phyloP scores from a whole-genome alignment of 2,113 vertebrate genomes.

The Zingel zingel region DNA sequence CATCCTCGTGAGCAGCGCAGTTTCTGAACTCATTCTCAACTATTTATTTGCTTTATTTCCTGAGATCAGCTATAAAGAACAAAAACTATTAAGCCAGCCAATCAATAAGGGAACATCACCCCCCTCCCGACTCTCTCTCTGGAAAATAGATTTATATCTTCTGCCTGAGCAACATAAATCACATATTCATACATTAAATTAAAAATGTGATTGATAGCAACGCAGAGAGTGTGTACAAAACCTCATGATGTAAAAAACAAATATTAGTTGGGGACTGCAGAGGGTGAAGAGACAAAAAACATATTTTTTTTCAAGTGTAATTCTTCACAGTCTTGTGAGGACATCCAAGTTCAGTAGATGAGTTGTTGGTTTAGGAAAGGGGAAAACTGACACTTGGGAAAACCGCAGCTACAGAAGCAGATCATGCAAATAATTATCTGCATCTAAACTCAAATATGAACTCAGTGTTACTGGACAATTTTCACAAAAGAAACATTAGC shows the following conservation, averaged over 20 bases:
- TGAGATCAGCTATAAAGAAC: conserved; percentile 87
- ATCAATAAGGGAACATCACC: conserved; percentile 87
- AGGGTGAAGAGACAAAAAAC: conserved; percentile 64
- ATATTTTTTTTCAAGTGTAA: conserved; percentile 53
- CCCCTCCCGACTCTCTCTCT: conserved; percentile 50
- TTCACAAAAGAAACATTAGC: not conserved
- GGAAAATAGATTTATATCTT: conserved; percentile 85
- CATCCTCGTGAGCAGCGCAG: conserved; percentile 46
- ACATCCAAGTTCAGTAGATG: conserved; percentile 29
- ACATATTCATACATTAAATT: conserved; percentile 88
- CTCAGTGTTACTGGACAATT: not conserved
- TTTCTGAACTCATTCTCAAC: conserved; percentile 78
- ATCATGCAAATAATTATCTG: conserved; percentile 39
- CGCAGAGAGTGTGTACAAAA: conserved; percentile 69
- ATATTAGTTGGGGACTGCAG: conserved; percentile 70
- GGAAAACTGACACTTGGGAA: conserved; percentile 24
- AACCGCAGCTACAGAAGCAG: conserved; percentile 25
- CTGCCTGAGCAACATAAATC: conserved; percentile 84
- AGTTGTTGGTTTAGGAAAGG: conserved; percentile 16
- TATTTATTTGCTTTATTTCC: conserved; percentile 86
- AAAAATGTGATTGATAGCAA: conserved; percentile 85
- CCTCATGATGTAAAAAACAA: conserved; percentile 66
- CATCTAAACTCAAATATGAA: conserved; percentile 5
- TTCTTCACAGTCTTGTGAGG: conserved; percentile 55
- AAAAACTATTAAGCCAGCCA: conserved; percentile 87